Conservation (phyloP, 1,140 invertebrate species). For the Phymorhynchus buccinoides region DNA sequence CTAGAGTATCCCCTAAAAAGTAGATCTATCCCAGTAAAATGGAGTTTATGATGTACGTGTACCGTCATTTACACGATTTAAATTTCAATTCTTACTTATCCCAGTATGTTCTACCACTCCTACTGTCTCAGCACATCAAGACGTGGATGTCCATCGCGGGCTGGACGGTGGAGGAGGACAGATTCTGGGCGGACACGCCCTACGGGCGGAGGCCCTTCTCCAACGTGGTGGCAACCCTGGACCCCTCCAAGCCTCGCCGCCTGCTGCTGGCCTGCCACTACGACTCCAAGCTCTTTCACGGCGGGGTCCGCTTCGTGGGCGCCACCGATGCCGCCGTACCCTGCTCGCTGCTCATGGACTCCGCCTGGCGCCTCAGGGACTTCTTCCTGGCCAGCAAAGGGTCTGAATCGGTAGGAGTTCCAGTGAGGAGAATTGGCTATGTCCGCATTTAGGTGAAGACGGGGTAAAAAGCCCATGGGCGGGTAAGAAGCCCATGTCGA, state of each 20-base stretch:
- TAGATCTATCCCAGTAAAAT: too few relatives aligned
- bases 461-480: too few relatives aligned
- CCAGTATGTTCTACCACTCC: background rate
- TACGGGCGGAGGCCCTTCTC: constrained; percentile 83
- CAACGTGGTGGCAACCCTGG: constrained; percentile 87
- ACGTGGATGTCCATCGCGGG: constrained; percentile 77
- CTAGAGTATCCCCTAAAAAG: too few relatives aligned
- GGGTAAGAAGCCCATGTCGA: too few relatives aligned
- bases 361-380: constrained; percentile 83
- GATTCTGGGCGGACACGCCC: constrained; percentile 83
- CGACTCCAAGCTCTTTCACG: constrained; percentile 89
- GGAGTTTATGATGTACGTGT: too few relatives aligned
- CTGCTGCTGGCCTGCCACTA: constrained; percentile 94
- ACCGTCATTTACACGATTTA: too few relatives aligned
- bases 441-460: too few relatives aligned
- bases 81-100: too few relatives aligned
- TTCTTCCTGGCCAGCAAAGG: constrained; percentile 73
- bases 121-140: constrained; percentile 79
- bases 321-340: constrained; percentile 98
- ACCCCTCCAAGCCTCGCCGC: constrained; percentile 85
- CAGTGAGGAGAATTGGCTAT: too few relatives aligned
- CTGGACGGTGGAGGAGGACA: constrained; percentile 86
- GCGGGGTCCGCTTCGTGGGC: constrained; percentile 82
- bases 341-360: constrained; percentile 93
- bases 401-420: background rate